These are phyloP conservation scores for Crypturellus undulatus DNA, from an alignment of 2,113 vertebrate genomes.

Conservation along the genomic window DNA sequence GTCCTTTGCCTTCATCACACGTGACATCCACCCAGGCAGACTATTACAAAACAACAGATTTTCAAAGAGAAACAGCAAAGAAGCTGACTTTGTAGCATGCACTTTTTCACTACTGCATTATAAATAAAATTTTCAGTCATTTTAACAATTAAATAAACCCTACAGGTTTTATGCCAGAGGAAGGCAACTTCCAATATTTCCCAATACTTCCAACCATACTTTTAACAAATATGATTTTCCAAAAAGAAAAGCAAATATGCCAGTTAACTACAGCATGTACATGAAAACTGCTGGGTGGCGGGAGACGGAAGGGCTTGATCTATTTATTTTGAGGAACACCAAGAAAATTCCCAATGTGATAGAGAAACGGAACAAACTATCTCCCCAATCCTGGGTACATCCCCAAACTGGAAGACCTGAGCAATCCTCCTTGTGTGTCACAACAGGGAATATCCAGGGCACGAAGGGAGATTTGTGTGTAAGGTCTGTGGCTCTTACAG, in stretches of 20 bases:
- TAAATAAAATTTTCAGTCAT: neutral
- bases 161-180: neutral
- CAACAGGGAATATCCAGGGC: neutral
- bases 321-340: neutral
- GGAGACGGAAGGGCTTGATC: neutral
- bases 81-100: neutral
- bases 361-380: neutral
- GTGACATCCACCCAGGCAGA: neutral
- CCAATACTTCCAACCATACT: neutral
- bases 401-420: neutral
- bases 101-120: neutral
- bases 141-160: neutral
- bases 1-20: neutral
- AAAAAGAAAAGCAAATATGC: neutral
- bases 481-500: neutral
- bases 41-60: neutral
- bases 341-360: neutral
- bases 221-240: neutral
- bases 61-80: neutral
- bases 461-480: neutral
- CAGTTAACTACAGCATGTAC: neutral
- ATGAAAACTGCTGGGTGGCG: neutral
- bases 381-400: neutral
- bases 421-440: accelerated
- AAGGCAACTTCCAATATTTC: neutral